phyloP scores from a whole-genome alignment of 2,113 vertebrate species.

The Pluvianellus socialis region DNA sequence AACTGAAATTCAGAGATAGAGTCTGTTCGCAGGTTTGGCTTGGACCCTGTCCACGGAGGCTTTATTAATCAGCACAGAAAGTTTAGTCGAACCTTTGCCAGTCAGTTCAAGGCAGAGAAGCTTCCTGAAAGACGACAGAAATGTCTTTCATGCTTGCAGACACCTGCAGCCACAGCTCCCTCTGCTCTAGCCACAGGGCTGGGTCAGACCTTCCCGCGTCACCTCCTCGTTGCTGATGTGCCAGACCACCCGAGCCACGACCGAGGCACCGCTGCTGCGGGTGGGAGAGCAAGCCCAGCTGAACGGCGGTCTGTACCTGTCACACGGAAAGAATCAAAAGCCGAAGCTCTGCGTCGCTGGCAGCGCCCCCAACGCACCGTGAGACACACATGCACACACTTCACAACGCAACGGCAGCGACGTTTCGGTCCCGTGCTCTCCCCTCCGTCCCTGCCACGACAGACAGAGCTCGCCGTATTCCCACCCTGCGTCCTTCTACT shows the following conservation, averaged over 20 bases:
- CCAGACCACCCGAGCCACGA: rapidly evolving
- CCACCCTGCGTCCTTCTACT: not conserved
- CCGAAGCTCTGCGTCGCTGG: not conserved
- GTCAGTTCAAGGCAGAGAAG: slow-evolving; percentile 6
- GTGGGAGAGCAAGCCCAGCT: not conserved
- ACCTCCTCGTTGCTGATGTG: not conserved
- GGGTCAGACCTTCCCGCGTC: not conserved
- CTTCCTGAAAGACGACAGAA: not conserved
- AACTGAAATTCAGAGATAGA: slow-evolving; percentile 57
- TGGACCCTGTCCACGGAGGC: not conserved
- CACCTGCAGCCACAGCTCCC: not conserved
- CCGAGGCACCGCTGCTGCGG: rapidly evolving
- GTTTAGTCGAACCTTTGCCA: not conserved
- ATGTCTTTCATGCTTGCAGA: not conserved
- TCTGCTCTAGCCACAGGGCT: not conserved
- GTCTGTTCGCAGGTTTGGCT: slow-evolving; percentile 5
- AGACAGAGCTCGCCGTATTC: not conserved
- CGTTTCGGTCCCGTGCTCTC: not conserved
- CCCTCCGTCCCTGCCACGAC: not conserved
- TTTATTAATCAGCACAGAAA: slow-evolving; percentile 24
- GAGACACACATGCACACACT: rapidly evolving
- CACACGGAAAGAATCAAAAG: not conserved
- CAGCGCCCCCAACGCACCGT: not conserved
- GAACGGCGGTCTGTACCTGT: not conserved
- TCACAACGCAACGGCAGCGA: rapidly evolving